Percentiles rank a stretch among this genome's conserved stretches.
Evolutionary conservation across 2,113 vertebrate genomes (phyloP).

Genomic region (Oxygymnocypris stewartii): DNA sequence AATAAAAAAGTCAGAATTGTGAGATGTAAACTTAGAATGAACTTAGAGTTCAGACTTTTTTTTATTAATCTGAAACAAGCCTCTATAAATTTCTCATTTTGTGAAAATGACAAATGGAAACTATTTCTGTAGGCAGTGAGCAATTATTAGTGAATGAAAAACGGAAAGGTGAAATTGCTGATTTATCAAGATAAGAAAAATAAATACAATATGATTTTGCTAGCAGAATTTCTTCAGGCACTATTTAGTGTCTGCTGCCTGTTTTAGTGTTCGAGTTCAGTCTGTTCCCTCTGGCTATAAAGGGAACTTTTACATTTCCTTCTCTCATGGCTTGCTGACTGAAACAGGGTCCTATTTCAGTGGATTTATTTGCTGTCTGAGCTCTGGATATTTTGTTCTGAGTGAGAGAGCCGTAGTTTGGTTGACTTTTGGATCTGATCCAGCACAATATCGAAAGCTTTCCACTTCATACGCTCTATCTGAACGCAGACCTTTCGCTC

Average conservation of each 20-base stretch:
- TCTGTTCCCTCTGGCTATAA: slow-evolving; percentile 15
- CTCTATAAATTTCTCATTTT: background rate
- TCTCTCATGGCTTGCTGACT: background rate
- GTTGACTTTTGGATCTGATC: slow-evolving; percentile 44
- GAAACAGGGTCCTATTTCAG: slow-evolving; percentile 26
- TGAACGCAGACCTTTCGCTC: slow-evolving; percentile 37
- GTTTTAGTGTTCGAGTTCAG: background rate
- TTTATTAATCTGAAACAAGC: too few relatives aligned
- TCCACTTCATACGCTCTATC: slow-evolving; percentile 39
- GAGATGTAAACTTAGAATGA: background rate
- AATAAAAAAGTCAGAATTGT: too few relatives aligned
- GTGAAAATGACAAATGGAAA: background rate
- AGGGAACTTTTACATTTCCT: slow-evolving; percentile 11
- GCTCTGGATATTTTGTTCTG: slow-evolving; percentile 42
- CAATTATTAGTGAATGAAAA: background rate
- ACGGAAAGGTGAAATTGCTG: background rate
- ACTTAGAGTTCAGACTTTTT: too few relatives aligned
- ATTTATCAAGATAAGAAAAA: background rate
- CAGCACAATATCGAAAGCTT: slow-evolving; percentile 34
- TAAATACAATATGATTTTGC: background rate
- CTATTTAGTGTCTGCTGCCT: slow-evolving; percentile 23
- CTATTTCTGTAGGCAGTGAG: background rate
- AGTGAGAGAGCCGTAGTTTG: background rate
- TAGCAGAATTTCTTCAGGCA: background rate
- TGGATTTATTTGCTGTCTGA: slow-evolving; percentile 24